Evolutionary conservation across 1,140 invertebrate genomes (phyloP), one percentile per base, ranked within the genome.

Genomic region (Copidosoma floridanum): DNA sequence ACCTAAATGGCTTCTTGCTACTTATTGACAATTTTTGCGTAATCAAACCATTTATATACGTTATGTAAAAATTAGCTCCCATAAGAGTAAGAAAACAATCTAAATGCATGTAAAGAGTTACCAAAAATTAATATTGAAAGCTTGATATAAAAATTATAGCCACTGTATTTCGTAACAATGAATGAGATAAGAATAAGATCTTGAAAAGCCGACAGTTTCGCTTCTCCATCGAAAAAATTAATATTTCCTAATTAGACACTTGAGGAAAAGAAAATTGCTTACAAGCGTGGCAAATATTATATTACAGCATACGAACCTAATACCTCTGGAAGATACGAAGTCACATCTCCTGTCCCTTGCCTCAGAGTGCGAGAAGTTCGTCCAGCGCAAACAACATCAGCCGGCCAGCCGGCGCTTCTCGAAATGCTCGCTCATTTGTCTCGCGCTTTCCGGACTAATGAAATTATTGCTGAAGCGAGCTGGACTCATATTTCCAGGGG

Each of bases 341-440:
- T n/a, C 41, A 29, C 27, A 16, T 20, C 3, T 35, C 29, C 29
- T 6, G 6, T 32, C 6, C 12, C 29, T 8, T 32, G 18, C n/a
- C 32, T 50, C n/a, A 50, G 10, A 32, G 23, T 5, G 27, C 47
- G 18, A 12, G 26, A 41, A 41, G 38, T 26, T 27, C 59, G 47
- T 26, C 32, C 59, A 43, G 51, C 56, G 54, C 65, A 70, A 68
- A 66, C 61, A 63, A 68, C 75, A 77, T 78, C 72, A 72, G 72
- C 66, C 71, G 71, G 68, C 68, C 77, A 80, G 77, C 76, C 75
- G 77, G 77, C 70, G 77, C 76, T 65, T 75, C 75, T 77, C 67
- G 68, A 75, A 77, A 77, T 78, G 74, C 70, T 72, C 70, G 67
- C 76, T 80, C 77, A 75, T 80, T 80, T 80, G 75, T 80, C 75